phyloP scores from a whole-genome alignment of 2,113 vertebrate species.

The Tragelaphus imberbis region DNA sequence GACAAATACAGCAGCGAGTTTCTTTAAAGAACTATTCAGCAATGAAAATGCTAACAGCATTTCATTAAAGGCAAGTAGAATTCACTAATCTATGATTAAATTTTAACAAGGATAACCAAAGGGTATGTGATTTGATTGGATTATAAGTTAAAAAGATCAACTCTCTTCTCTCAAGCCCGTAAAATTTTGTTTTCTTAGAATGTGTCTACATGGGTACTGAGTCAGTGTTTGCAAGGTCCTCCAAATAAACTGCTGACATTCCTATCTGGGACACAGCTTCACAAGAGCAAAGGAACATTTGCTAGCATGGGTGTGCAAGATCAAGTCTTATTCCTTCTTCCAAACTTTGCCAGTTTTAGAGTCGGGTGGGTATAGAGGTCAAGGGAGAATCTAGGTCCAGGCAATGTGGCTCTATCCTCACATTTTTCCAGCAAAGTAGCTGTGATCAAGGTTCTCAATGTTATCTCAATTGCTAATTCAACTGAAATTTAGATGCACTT shows the following conservation, averaged over 20 bases:
- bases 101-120: slow-evolving; percentile 18
- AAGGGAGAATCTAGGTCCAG: neutral
- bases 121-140: neutral
- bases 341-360: neutral
- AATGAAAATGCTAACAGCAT: slow-evolving; percentile 32
- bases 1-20: neutral
- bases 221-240: neutral
- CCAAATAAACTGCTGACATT: neutral
- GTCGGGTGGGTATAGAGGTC: neutral
- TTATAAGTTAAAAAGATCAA: slow-evolving; percentile 3
- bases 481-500: neutral
- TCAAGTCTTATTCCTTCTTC: neutral
- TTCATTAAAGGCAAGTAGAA: slow-evolving; percentile 25
- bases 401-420: neutral
- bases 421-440: neutral
- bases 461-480: neutral
- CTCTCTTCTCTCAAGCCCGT: neutral
- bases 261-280: neutral
- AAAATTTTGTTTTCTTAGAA: neutral
- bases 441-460: neutral
- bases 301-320: neutral
- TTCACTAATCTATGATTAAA: slow-evolving; percentile 20
- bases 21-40: slow-evolving; percentile 9
- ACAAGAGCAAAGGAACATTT: neutral
- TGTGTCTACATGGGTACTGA: neutral